Evolutionary conservation across 1,140 invertebrate species (phyloP).

Genomic region (Papilio polyxenes): DNA sequence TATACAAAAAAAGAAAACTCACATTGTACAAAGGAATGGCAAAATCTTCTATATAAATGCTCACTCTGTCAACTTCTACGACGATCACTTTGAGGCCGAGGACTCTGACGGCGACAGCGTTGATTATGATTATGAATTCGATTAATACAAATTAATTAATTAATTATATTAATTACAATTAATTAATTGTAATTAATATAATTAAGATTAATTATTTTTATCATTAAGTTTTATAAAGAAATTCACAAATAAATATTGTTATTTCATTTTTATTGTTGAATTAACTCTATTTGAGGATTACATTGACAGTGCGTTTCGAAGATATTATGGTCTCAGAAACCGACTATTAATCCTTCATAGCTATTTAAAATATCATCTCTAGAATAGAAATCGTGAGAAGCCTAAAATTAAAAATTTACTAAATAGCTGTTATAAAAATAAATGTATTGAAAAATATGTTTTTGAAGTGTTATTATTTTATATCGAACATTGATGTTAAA

Average conservation of each 20-base stretch:
- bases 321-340: too few species aligned
- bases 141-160: neutral
- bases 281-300: too few species aligned
- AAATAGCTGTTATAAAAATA: too few species aligned
- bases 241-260: neutral
- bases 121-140: constrained; percentile 72
- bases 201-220: neutral
- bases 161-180: too few species aligned
- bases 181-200: too few species aligned
- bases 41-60: constrained; percentile 69
- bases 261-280: neutral
- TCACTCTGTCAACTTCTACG: constrained; percentile 67
- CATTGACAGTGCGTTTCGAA: too few species aligned
- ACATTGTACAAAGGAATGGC: constrained; percentile 60
- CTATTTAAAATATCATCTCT: too few species aligned
- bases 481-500: too few species aligned
- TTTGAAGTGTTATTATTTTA: too few species aligned
- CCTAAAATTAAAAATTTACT: too few species aligned
- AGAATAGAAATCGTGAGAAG: too few species aligned
- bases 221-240: neutral
- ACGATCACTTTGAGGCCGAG: constrained; percentile 65
- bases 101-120: constrained; percentile 72
- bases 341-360: neutral
- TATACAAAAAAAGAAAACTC: constrained; percentile 45
- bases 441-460: too few species aligned